Base-by-base conservation (phyloP, 2,797 vertebrate species). In the Hyperoplus immaculatus region DNA sequence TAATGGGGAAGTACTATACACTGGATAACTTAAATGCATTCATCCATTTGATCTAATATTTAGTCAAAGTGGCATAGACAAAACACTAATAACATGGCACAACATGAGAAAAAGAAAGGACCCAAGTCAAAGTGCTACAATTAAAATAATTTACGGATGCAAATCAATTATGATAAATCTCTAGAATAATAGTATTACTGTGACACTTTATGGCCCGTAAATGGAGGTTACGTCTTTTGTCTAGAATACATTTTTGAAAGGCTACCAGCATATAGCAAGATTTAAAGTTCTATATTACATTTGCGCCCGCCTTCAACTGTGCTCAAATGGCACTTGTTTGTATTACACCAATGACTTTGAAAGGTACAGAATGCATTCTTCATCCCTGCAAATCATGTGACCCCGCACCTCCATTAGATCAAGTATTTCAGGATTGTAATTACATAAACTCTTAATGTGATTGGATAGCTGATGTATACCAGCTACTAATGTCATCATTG, bases 361-460 rank as follows among this genome's bases (percentile, higher is more conserved):
- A 70, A 58, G 59, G 57, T 75, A 38, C 55, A 70, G 55, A 1
- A 5, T 18, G 41, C 10, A 57, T 62, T 78, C 67, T 67, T 86
- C 63, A 64, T 72, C 58, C 4, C 39, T 66, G 13, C 43, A 72
- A 82, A 78, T 69, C 58, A 45, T 69, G 53, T 76, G 78, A 68
- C 45, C 54, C 51, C 9, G 45, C 50, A 29, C 63, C 59, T 81
- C 45, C 67, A 72, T 81, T 71, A 73, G 58, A 71, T 81, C 68
- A 71, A 54, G 63, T 83, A 68, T 86, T 90, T 86, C 54, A 77
- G 58, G 69, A 67, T 39, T 68, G 74, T 85, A 88, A 85, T 81
- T 81, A 78, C 77, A 83, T 80, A 60, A 79, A 84, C 69, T 82
- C 75, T 83, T 86, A 80, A 91, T 82, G 85, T 82, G 82, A 90